Base-by-base conservation (phyloP, 92 coral and sea anemone species). In the Palythoa heliodiscus region DNA sequence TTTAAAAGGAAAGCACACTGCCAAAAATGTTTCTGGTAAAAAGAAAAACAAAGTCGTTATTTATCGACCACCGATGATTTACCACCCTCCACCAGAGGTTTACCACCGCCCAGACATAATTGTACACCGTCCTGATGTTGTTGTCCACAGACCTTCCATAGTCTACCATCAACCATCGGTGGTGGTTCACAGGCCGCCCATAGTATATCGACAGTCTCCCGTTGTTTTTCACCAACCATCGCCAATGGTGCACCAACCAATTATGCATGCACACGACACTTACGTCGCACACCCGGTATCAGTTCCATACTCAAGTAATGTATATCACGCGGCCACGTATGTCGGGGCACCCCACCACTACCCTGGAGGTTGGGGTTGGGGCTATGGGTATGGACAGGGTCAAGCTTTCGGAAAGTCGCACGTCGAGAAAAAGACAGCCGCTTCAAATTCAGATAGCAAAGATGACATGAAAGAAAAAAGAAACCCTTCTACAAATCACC, bases 61-160 rank as follows among this genome's bases (percentile, higher is more conserved):
- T 53, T 92, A 91, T 70, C 94, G 99, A 20, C 99, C 99, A 4
- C 93, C 99, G 12, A 88, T 97, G 92, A 92, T 97, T 54, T 97
- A 97, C 78, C 99, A 97, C 48, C 99, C 99, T 11, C 99, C 99
- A 14, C 95, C 98, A n/a, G 99, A 97, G 89, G 93, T 97, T 40
- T 97, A 97, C 77, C 95, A 97, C 70, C 92, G 95, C 15, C 95
- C 98, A 60, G 93, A 90, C 57, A 89, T 93, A n/a, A 89, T 95
- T 17, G 80, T 95, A 5, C 97, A 95, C 52, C 88, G 95, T 77
- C 98, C 98, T 13, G 97, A 95, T 70, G 84, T 95, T 54, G 98
- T 95, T 11, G 91, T 95, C 24, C 98, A 95, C 83, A 89, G 98
- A 39, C 98, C 98, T 37, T 90, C 98, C 3, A 89, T 93, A 15